Evolutionary conservation across 1,140 invertebrate genomes (phyloP), one percentile per base, ranked within the genome.

Genomic region (Batillaria attramentaria): DNA sequence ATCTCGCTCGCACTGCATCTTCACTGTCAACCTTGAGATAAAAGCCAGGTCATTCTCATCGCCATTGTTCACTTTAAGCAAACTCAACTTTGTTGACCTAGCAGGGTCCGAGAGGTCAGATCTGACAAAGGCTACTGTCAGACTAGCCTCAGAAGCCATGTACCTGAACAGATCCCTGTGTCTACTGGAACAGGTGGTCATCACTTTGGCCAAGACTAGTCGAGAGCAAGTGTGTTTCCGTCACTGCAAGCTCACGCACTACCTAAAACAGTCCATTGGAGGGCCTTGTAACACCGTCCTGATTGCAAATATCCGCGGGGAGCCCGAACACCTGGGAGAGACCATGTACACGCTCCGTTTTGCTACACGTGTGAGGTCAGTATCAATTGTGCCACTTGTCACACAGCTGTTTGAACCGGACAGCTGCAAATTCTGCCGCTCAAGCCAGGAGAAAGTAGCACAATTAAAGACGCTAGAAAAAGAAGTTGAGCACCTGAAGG

Each of bases 1-100:
- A 20, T 90, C 90, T 0, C 73, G 90, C 68, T 91, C 90, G 46
- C 90, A 91, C 80, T 91, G 90, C 81, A 90, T 91, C 41, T 91
- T 91, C 72, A 90, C 90, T 16, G 80, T 91, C 33, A 87, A 89
- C 79, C 82, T 91, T 54, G 91, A 91, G 86, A 88, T 90, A 54
- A 81, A 89, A 72, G 91, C 91, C 16, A 80, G 88, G 75, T 86
- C 89, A 10, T 85, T 89, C 79, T 90, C 91, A 1, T 87, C 89
- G 85, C 89, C 90, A 18, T 88, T 88, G 57, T 91, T 90, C 75
- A 91, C 90, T n/a, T 81, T 90, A 3, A 91, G 90, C n/a, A 92
- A 91, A 79, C 72, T 92, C n/a, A 91, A 92, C 82, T 91, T 92
- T 87, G 91, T 92, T 57, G 91, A 92, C 81, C 80, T 92, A 28